Evolutionary conservation across 2,797 vertebrate genomes (phyloP), one percentile per base, ranked within the genome.

Genomic region (Poliocrania exsul): DNA sequence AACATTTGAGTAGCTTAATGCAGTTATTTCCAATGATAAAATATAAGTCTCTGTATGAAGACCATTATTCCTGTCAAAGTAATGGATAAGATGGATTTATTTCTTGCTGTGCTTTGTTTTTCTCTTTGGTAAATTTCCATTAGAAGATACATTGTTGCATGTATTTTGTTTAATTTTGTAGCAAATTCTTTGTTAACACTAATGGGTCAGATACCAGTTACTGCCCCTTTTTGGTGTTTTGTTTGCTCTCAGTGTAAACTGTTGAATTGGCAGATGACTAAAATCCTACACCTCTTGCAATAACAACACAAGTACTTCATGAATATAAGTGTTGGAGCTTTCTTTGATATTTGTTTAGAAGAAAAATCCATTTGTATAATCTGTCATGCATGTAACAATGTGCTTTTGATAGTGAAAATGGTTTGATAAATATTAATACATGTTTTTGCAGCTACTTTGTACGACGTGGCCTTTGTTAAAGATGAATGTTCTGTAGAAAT

Each of bases 391-490:
- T 96, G 87, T 96, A 97, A 96, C 95, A 97, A 91, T 95, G 72
- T 88, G 90, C 85, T 97, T 97, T 98, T 98, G 95, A 95, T 97
- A 91, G 89, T 94, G 89, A 93, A 95, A 98, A 96, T 92, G 75
- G 86, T 95, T 97, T 97, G 96, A 97, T 98, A 97, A 98, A 98
- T 98, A 98, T 97, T 97, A 97, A 97, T 96, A 93, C 57, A 47
- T 95, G 33, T 82, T 95, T 96, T 93, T 85, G 69, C 57, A 91
- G 31, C 77, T 75, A 40, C 78, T 97, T 94, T 94, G 44, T 97
- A 69, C 26, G 88, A 38, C 49, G 7, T 75, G 37, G 87, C 81
- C 86, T 95, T 96, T 97, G 90, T 96, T 96, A 92, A 93, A 92
- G 82, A 89, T 86, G 73, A 91, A 84, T 94, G 91, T 97, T 97